Evolutionary conservation across 2,113 vertebrate genomes (phyloP).

Genomic region (Cairina moschata): DNA sequence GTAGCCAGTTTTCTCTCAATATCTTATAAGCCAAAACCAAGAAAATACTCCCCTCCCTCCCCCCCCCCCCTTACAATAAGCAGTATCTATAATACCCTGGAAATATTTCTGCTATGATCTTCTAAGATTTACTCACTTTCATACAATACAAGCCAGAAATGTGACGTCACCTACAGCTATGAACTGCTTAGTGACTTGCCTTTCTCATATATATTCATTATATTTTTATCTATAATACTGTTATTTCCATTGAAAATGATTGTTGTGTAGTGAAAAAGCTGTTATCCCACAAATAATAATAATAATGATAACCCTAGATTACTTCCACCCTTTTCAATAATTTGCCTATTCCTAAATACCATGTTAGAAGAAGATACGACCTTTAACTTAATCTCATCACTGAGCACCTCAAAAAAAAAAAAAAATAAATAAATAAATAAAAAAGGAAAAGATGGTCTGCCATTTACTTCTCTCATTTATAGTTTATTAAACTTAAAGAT

Average conservation of each 20-base stretch:
- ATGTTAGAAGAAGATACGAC: neutral
- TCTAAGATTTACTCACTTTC: conserved; percentile 38
- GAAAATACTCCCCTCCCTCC: neutral
- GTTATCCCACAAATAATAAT: conserved; percentile 1
- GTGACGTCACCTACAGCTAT: conserved; percentile 28
- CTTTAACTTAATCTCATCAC: conserved; percentile 36
- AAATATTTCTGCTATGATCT: conserved; percentile 2
- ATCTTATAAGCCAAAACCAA: neutral
- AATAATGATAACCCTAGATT: conserved; percentile 10
- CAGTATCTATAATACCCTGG: neutral
- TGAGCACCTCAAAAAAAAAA: neutral
- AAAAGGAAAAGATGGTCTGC: neutral
- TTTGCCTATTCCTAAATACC: conserved; percentile 25
- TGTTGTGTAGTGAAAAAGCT: neutral
- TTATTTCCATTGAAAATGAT: conserved; percentile 18
- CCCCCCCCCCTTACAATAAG: neutral
- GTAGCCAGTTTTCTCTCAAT: neutral
- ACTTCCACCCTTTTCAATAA: conserved; percentile 36
- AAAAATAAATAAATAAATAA: too few relatives aligned
- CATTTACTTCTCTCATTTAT: conserved; percentile 49
- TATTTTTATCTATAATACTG: conserved; percentile 40
- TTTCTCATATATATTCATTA: conserved; percentile 66
- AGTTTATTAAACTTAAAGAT: conserved; percentile 62
- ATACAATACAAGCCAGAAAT: conserved; percentile 38
- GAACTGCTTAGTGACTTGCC: conserved; percentile 32